These are phyloP conservation scores for Loripinus fragilis DNA, from an alignment of 2,888 invertebrate genomes.

Conservation along the genomic window DNA sequence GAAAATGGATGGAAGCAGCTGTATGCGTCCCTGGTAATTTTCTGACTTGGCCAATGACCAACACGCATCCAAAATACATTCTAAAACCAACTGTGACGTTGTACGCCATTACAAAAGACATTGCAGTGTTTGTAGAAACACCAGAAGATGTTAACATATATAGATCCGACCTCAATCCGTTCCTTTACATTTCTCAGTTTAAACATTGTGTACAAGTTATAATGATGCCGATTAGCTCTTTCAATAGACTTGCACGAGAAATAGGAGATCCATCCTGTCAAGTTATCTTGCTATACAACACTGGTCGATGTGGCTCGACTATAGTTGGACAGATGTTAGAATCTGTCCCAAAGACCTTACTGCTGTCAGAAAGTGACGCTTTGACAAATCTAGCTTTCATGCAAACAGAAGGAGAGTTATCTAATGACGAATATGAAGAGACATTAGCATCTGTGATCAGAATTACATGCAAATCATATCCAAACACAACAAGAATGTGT, in stretches of 20 bases:
- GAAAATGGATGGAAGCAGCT: constrained; percentile 35
- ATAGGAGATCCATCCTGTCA: constrained; percentile 48
- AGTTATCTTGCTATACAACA: constrained; percentile 62
- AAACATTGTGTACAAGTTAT: constrained; percentile 52
- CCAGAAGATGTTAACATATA: constrained; percentile 50
- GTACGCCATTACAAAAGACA: constrained; percentile 50
- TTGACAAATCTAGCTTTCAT: constrained; percentile 50
- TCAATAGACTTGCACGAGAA: constrained; percentile 54
- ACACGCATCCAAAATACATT: constrained; percentile 51
- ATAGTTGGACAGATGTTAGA: constrained; percentile 63
- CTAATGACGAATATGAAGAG: constrained; percentile 31
- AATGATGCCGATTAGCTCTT: constrained; percentile 50
- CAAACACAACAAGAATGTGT: constrained; percentile 40
- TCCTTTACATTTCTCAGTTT: constrained; percentile 64
- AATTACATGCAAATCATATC: constrained; percentile 48
- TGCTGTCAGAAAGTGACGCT: constrained; percentile 63
- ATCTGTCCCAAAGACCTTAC: constrained; percentile 51
- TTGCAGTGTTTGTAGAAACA: constrained; percentile 60
- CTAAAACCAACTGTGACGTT: constrained; percentile 59
- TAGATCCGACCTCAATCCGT: constrained; percentile 52
- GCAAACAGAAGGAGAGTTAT: constrained; percentile 9
- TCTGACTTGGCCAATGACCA: constrained; percentile 37
- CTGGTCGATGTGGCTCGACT: constrained; percentile 70
- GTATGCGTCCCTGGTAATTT: constrained; percentile 40
- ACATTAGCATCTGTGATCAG: constrained; percentile 41